Conservation (phyloP, 2,888 invertebrate genomes). For the Blera fallax region DNA sequence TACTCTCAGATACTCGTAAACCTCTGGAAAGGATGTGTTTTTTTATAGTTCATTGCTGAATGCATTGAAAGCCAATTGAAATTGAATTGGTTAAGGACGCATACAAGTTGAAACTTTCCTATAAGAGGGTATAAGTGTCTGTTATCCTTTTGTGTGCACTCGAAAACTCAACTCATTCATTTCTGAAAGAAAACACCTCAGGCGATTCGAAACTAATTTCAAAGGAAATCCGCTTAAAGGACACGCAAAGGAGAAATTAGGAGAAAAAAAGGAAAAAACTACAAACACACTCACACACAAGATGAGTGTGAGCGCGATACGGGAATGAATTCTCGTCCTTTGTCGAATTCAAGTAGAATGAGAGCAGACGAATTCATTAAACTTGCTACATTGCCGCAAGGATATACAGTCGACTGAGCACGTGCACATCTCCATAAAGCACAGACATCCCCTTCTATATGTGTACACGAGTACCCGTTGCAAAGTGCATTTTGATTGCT, state of each 20-base stretch:
- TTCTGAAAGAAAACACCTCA: constrained; percentile 37
- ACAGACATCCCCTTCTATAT: not conserved
- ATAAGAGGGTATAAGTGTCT: not conserved
- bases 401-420: constrained; percentile 44
- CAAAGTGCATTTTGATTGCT: constrained; percentile 67
- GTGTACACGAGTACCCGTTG: not conserved
- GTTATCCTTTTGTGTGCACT: constrained; percentile 3
- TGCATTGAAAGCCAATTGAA: too few species aligned
- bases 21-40: too few species aligned
- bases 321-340: constrained; percentile 22
- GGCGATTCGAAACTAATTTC: constrained; percentile 69
- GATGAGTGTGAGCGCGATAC: constrained; percentile 3
- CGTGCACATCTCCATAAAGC: constrained; percentile 18
- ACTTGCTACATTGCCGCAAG: constrained; percentile 47
- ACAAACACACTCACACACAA: too few species aligned
- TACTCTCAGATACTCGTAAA: too few species aligned
- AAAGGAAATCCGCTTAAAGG: constrained; percentile 67
- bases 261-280: not conserved
- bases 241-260: constrained; percentile 59
- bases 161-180: not conserved
- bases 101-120: not conserved
- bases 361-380: constrained; percentile 69
- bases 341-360: constrained; percentile 42
- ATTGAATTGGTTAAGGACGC: too few species aligned
- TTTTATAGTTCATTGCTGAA: too few species aligned